These are phyloP conservation scores for Odontocolon sp. DNA, from an alignment of 2,888 invertebrate species.

Conservation along the genomic window DNA sequence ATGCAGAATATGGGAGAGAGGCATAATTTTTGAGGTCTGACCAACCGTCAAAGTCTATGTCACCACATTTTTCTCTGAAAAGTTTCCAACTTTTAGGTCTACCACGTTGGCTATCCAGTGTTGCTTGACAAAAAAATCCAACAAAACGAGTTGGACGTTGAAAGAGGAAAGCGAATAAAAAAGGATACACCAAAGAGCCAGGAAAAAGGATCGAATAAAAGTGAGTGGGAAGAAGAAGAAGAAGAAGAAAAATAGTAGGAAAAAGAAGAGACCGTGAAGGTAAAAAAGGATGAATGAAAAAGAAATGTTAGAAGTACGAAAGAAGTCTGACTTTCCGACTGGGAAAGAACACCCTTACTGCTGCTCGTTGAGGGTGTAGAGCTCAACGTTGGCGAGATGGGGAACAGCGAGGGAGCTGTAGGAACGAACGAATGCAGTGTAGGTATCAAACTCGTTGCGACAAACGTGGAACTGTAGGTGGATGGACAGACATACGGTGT, in stretches of 20 bases:
- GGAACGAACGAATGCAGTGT: too few species aligned
- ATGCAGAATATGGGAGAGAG: too few species aligned
- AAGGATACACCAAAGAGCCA: not conserved
- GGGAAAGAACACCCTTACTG: not conserved
- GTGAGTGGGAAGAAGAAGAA: constrained; percentile 13
- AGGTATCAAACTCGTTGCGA: constrained; percentile 39
- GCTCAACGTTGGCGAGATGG: constrained; percentile 3
- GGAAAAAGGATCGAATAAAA: not conserved
- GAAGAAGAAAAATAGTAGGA: not conserved
- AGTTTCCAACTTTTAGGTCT: constrained; percentile 4
- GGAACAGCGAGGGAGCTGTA: not conserved
- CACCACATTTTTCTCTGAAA: constrained; percentile 34
- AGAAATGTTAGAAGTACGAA: not conserved
- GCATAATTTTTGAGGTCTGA: not conserved
- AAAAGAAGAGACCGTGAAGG: constrained; percentile 35
- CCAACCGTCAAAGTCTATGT: not conserved
- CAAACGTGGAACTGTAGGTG: constrained; percentile 38
- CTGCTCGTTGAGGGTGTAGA: constrained; percentile 9
- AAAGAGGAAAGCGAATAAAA: not conserved
- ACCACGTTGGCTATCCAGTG: not conserved
- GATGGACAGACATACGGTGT: constrained; percentile 12
- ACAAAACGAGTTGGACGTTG: not conserved
- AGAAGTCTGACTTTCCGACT: not conserved
- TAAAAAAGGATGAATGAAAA: constrained; percentile 11
- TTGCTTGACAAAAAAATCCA: not conserved